Evolutionary conservation across 2,113 vertebrate genomes (phyloP), one percentile per base, ranked within the genome.

Genomic region (Pelecanus crispus): DNA sequence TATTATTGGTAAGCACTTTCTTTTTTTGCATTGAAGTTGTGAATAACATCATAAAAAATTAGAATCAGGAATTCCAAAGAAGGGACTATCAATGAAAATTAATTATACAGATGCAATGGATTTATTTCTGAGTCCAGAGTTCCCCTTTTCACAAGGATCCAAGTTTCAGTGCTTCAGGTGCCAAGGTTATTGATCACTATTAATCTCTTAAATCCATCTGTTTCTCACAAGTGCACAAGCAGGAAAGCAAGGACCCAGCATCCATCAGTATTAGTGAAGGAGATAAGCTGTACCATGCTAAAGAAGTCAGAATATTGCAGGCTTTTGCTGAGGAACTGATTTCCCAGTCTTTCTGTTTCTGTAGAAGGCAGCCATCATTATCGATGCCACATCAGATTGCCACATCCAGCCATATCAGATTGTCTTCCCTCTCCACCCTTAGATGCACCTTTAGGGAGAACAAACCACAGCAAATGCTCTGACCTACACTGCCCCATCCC

Each of bases 361-460:
- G 11, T 59, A 26, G 10, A 15, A 88, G 1, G 1, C 18, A 77
- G 15, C 5, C 13, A 26, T 65, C 9, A 21, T 59, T 89, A 67
- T 25, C 2, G 2, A 19, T n/a, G 19, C 15, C 4, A 5, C 1
- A 2, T 31, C 40, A 89, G 62, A 36, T 42, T 7, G 1, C 2
- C 4, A 3, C 14, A 90, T 36, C n/a, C 44, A 59, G 40, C 42
- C 53, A n/a, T 12, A 42, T 61, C 19, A 53, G 6, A 34, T 15
- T 72, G 25, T 40, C 56, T 90, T 92, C 21, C 13, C 26, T 19
- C 26, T 74, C 7, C 17, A 50, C 17, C 6, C 28, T 38, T 26
- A 56, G 28, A 47, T 11, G 26, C 13, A 42, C 36, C 49, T 83
- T 28, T 17, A 78, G n/a, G 53, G 66, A 90, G 47, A 94, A 15